Evolutionary conservation across 2,113 vertebrate genomes (phyloP), one percentile per base, ranked within the genome.

Genomic region (Rhinogobius similis): DNA sequence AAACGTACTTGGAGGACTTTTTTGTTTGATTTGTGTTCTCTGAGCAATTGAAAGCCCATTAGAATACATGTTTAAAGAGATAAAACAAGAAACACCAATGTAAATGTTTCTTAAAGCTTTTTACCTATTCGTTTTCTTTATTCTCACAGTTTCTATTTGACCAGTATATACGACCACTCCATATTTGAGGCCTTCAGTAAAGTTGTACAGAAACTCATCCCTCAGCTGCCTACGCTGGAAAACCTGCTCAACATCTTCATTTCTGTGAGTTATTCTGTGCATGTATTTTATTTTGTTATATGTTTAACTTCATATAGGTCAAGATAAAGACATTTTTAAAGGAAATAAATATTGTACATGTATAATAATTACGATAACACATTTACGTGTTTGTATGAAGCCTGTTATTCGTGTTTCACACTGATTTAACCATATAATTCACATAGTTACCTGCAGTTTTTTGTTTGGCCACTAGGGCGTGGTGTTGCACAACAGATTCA

Each of bases 161-260:
- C 85, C 65, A 87, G 85, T 10, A 87, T 87, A 65, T 87, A 87
- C 0, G 82, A 87, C 64, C 85, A 87, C 77, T 87, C 85, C 65
- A 87, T 87, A 70, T 87, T 87, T 20, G 85, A 87, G 59, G 82
- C 85, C 6, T 87, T 87, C 77, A 87, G 85, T 56, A 87, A 87
- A 81, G 82, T 85, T 67, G 85, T 87, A 9, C 82, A 87, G 43
- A 87, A 87, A 48, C 82, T 87, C 36, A 87, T 85, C 32, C 85
- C 85, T 29, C 85, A 87, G 85, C 41, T 87, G 46, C 85, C 85
- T 1, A 85, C 80, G 0, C 75, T 87, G 70, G 80, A 87, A 50
- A 88, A 88, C 50, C 80, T 88, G 50, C 86, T 88, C 16, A 88
- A 86, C 78, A 88, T 88, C 78, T 88, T 88, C 65, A 88, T 88